Percentiles rank a stretch among this genome's conserved stretches.
Conservation (phyloP, 37 sponge, comb jelly and placozoan species). For the Beroe forskalii region DNA sequence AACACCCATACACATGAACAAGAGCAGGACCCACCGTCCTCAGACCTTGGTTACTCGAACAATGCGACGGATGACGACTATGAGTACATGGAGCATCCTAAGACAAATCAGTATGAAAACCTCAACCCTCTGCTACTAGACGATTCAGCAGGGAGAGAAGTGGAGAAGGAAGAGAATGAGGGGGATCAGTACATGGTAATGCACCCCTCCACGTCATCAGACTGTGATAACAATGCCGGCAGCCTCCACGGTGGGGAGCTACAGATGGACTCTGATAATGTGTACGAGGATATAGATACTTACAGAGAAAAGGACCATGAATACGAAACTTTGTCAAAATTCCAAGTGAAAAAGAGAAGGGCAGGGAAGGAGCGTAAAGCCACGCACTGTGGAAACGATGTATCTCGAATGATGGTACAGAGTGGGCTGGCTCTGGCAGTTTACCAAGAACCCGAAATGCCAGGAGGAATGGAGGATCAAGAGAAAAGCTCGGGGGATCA, state of each 20-base stretch:
- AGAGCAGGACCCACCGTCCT: not conserved
- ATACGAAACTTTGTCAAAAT: conserved; percentile 5
- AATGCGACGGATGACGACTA: not conserved
- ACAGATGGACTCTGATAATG: not conserved
- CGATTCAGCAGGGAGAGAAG: not conserved
- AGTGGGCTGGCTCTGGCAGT: not conserved
- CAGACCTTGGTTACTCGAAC: not conserved
- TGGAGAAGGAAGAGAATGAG: not conserved
- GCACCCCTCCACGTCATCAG: not conserved
- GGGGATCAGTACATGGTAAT: not conserved
- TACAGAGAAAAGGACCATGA: not conserved
- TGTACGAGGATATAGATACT: not conserved
- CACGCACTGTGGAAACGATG: not conserved
- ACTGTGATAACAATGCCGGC: not conserved
- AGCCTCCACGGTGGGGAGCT: not conserved
- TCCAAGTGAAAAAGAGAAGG: not conserved
- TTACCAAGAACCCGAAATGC: not conserved
- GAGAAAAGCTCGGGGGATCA: too few species aligned
- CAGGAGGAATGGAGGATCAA: not conserved
- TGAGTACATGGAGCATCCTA: not conserved
- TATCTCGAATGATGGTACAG: not conserved
- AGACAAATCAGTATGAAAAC: not conserved
- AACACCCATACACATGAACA: not conserved
- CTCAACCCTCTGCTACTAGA: not conserved
- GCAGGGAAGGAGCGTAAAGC: not conserved